Evolutionary conservation across 2,113 vertebrate genomes (phyloP), one percentile per base, ranked within the genome.

Genomic region (Atractosteus spatula): DNA sequence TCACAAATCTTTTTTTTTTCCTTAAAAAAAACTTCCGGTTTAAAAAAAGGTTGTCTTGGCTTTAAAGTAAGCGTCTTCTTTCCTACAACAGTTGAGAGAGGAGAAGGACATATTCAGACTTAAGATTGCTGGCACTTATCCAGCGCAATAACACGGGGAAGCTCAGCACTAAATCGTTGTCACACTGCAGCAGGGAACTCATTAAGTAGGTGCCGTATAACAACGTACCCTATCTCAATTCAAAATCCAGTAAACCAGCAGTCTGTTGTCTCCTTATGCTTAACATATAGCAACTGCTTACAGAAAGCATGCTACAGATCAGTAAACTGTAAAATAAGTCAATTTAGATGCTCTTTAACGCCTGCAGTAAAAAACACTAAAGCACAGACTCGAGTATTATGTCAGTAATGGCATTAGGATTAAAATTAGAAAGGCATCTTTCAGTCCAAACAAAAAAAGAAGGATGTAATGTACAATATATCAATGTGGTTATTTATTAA

Each of bases 1-100:
- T 87, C 88, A 87, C 88, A 92, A 89, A 92, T 89, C 87, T 90
- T 90, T 78, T 87, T 82, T 90, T 90, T 10, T 51, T 10, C 10
- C 10, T 51, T 51, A 51, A 29, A 29, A 29, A 7, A 7, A 7
- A 51, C 78, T 87, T 84, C 83, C 87, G 83, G 83, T 90, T 90
- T 88, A 81, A 74, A 82, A 29, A 29, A 83, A 84, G 82, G 81
- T 78, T 68, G 74, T 71, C 82, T 77, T 70, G 71, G 72, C 76
- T 82, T 91, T 84, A 85, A 77, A 88, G 91, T 83, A 88, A 88
- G 83, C 78, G 87, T 63, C 72, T 51, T 75, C 78, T 75, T 73
- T 77, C 76, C 63, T 80, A 73, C 73, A 80, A 82, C 83, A 86
- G 76, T 70, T 71, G 14, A 66, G 77, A 77, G 81, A 80, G 76